These are phyloP conservation scores for Perdix hodgsoniae DNA, from an alignment of 2,797 vertebrate species.

Conservation along the genomic window DNA sequence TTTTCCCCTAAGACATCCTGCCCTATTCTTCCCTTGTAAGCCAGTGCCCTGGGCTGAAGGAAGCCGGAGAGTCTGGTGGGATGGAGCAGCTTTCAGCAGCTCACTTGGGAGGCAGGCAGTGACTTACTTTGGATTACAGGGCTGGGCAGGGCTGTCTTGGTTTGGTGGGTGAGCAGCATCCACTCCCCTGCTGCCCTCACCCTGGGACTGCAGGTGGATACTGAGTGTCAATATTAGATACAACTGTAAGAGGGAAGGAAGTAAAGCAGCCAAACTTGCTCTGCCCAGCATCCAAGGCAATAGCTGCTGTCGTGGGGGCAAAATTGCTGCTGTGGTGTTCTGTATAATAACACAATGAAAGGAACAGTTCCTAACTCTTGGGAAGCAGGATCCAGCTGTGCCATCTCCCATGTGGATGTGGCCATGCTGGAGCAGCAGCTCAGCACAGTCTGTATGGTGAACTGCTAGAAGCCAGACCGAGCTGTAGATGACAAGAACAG, in stretches of 20 bases:
- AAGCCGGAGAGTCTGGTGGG: not conserved
- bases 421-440: rapidly evolving
- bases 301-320: not conserved
- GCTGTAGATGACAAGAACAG: rapidly evolving
- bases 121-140: not conserved
- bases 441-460: rapidly evolving
- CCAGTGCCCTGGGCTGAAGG: not conserved
- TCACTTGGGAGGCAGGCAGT: rapidly evolving
- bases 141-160: not conserved
- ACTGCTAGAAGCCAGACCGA: not conserved
- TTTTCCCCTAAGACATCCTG: not conserved
- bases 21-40: not conserved
- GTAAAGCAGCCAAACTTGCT: not conserved
- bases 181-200: rapidly evolving
- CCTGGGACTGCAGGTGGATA: not conserved
- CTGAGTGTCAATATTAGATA: not conserved
- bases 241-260: rapidly evolving
- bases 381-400: not conserved
- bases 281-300: not conserved
- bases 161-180: rapidly evolving
- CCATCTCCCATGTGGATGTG: rapidly evolving
- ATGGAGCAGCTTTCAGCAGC: not conserved
- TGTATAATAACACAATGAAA: not conserved
- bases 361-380: not conserved
- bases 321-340: not conserved